Conservation (phyloP, 2,888 invertebrate genomes). For the Entomobrya proxima region DNA sequence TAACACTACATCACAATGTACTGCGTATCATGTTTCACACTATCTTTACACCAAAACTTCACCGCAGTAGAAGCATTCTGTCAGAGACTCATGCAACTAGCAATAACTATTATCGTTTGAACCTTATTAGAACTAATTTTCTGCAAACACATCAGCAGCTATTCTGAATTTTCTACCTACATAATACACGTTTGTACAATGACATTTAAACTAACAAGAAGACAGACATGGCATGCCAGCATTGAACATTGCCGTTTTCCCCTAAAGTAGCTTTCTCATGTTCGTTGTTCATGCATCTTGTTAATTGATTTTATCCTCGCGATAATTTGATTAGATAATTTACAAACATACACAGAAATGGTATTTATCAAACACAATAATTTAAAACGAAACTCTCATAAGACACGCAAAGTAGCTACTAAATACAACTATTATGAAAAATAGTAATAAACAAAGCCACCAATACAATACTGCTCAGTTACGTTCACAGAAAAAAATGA, state of each 20-base stretch:
- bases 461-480: background rate
- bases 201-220: constrained; percentile 12
- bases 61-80: background rate
- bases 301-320: constrained; percentile 45
- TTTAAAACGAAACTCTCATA: background rate
- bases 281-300: constrained; percentile 46
- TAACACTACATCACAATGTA: background rate
- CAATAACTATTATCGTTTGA: background rate
- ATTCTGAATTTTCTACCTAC: background rate
- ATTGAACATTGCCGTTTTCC: background rate
- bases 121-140: background rate
- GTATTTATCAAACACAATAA: constrained; percentile 32
- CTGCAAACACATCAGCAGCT: background rate
- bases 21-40: background rate
- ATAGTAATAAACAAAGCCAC: background rate
- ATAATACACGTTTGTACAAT: background rate
- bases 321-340: constrained; percentile 62
- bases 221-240: background rate
- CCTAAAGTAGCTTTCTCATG: constrained; percentile 45
- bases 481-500: background rate
- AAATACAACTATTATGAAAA: constrained; percentile 24
- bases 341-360: background rate
- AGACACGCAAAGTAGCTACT: constrained; percentile 34
- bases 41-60: no score
- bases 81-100: background rate